phyloP scores from a whole-genome alignment of 2,888 invertebrate species.

The Tiliacea aurago region DNA sequence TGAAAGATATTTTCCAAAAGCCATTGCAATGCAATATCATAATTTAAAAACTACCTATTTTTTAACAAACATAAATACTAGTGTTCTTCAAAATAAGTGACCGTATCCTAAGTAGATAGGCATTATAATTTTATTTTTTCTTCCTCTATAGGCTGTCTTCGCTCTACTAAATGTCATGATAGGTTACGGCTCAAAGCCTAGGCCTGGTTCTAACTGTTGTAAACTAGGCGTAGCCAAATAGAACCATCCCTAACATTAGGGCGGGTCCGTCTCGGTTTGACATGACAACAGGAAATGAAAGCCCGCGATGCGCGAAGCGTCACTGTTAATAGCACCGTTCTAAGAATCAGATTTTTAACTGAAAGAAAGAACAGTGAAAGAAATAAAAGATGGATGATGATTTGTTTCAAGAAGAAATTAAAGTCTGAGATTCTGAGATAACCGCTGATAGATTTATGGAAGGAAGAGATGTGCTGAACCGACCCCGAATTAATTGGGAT shows the following conservation, averaged over 20 bases:
- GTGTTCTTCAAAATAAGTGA: constrained; percentile 4
- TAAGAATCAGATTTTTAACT: constrained; percentile 21
- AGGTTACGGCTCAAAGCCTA: constrained; percentile 57
- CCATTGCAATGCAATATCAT: not conserved
- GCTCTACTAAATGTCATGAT: constrained; percentile 51
- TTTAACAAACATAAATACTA: constrained; percentile 10
- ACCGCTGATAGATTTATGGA: not conserved
- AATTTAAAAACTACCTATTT: not conserved
- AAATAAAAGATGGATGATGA: not conserved
- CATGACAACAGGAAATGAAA: constrained; percentile 53
- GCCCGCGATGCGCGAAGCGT: constrained; percentile 51
- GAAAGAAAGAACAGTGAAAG: not conserved
- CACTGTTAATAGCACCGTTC: constrained; percentile 23
- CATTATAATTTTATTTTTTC: constrained; percentile 16
- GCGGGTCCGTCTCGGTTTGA: constrained; percentile 44
- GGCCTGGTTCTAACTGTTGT: constrained; percentile 51
- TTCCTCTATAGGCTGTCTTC: constrained; percentile 27
- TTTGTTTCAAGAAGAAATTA: not conserved
- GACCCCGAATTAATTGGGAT: not conserved
- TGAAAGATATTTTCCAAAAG: not conserved
- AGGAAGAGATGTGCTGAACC: not conserved
- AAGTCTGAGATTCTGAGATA: not conserved
- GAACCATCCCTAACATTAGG: constrained; percentile 62
- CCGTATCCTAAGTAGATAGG: constrained; percentile 23
- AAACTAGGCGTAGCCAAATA: constrained; percentile 51